A percentile compares a stretch with the other conserved stretches of the same genome.
phyloP scores from a whole-genome alignment of 1,140 invertebrate genomes.

The Neodiprion virginianus region DNA sequence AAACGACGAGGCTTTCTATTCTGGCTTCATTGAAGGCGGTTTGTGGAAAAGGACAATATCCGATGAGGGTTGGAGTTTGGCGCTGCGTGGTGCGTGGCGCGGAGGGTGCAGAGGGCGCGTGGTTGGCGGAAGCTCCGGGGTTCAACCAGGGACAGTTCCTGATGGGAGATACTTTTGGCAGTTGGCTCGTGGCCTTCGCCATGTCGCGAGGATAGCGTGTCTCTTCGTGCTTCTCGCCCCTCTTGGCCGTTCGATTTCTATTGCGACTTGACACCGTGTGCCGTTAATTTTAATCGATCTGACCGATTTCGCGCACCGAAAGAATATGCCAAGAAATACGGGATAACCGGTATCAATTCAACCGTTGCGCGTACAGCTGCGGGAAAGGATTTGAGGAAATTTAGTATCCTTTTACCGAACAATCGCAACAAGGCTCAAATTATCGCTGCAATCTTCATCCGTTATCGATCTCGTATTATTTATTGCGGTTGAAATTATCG shows the following conservation, averaged over 20 bases:
- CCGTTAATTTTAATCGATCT: too few species aligned
- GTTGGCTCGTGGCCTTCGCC: neutral
- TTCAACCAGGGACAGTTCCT: neutral
- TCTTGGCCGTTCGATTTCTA: too few species aligned
- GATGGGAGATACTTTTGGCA: neutral
- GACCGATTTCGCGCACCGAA: too few species aligned
- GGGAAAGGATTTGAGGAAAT: too few species aligned
- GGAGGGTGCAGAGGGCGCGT: too few species aligned
- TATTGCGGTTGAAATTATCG: neutral
- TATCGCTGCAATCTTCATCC: neutral
- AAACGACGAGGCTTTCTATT: neutral
- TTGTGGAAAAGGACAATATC: neutral
- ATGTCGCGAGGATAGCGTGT: neutral
- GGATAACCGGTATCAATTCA: too few species aligned
- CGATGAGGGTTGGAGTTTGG: neutral
- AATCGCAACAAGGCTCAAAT: too few species aligned
- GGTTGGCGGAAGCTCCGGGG: neutral
- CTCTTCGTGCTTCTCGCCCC: neutral
- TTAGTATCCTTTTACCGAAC: too few species aligned
- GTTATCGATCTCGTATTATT: conserved; percentile 8
- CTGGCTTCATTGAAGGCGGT: neutral
- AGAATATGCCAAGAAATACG: too few species aligned
- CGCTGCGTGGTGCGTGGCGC: neutral
- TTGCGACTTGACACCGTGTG: too few species aligned
- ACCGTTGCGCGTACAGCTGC: too few species aligned